A percentile compares a stretch with the other conserved stretches of the same genome.
phyloP scores from a whole-genome alignment of 2,888 invertebrate genomes.

The Antheraea assamensis region DNA sequence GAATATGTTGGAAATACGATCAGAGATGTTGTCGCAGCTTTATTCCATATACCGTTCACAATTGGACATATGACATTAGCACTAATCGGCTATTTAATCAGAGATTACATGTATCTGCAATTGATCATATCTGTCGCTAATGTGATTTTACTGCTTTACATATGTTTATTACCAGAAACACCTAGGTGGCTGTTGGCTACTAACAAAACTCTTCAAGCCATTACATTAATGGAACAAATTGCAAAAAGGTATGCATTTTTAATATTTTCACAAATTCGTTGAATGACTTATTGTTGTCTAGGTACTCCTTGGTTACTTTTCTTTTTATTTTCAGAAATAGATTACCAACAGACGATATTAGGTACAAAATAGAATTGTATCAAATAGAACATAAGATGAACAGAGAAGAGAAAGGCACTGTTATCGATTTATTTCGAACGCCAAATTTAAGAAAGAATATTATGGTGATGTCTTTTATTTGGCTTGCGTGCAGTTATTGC shows the following conservation, averaged over 20 bases:
- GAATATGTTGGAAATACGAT: slow-evolving; percentile 82
- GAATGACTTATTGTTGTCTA: slow-evolving; percentile 5
- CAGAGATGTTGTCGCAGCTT: slow-evolving; percentile 79
- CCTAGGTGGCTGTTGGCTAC: slow-evolving; percentile 89
- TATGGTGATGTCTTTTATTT: slow-evolving; percentile 86
- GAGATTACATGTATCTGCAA: slow-evolving; percentile 85
- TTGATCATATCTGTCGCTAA: slow-evolving; percentile 82
- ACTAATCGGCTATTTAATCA: slow-evolving; percentile 83
- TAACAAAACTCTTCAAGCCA: slow-evolving; percentile 83
- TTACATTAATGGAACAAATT: slow-evolving; percentile 83
- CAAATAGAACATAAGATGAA: slow-evolving; percentile 43
- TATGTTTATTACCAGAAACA: slow-evolving; percentile 88
- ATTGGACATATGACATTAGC: slow-evolving; percentile 84
- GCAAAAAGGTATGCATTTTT: slow-evolving; percentile 75
- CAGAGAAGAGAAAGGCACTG: slow-evolving; percentile 60
- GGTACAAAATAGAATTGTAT: slow-evolving; percentile 58
- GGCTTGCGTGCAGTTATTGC: slow-evolving; percentile 89
- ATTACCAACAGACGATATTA: slow-evolving; percentile 67
- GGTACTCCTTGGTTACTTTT: neutral
- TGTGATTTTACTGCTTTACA: slow-evolving; percentile 82
- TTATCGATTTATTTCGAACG: slow-evolving; percentile 85
- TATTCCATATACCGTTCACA: slow-evolving; percentile 86
- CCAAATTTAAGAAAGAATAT: slow-evolving; percentile 86
- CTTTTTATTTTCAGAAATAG: slow-evolving; percentile 55
- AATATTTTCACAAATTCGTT: slow-evolving; percentile 14